Base-by-base conservation (phyloP, 2,888 invertebrate species). In the Noctua comes region DNA sequence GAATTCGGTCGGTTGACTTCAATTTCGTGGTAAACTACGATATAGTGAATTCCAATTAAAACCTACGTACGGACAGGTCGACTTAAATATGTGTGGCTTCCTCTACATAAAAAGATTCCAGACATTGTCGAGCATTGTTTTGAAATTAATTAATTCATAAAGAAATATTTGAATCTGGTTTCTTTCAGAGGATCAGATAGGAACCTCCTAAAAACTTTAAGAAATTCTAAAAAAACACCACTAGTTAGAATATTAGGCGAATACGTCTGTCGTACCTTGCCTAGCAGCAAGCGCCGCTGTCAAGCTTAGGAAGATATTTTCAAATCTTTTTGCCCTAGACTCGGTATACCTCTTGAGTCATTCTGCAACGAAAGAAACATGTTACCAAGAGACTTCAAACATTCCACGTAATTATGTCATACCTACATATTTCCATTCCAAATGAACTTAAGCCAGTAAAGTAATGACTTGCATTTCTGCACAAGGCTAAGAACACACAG, bases 381-480 rank as follows among this genome's bases (percentile, higher is more conserved):
- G 46, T 2, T 24, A 73, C 18, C 48, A 72, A 18, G 7, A 54
- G 4, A 43, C 27, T 16, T 36, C 3, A 40, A 16, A 48, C 8
- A 68, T 48, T 24, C 18, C 18, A 40, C 24, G 51, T 54, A 31
- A 40, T 40, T 40, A 13, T 13, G 43, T n/a, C 31, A n/a, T 40
- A 43, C 10, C 51, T 21, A 51, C 51, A 68, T 40, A n/a, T 64
- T 51, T 2, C 27, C 21, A 59, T 69, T 79, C 21, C 1, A 43
- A 81, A 65, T 65, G 27, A 69, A 31, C 77, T 65, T 69, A 70
- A 77, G 24, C 64, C 46, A 31, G 27, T 81, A 54, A 74, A 64
- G 4, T 31, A 68, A 65, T n/a, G 31, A 69, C 48, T 27, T 59
- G 6, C 65, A 62, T 46, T 71, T 75, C 57, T 73, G 31, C 40